Conservation (phyloP, 1,140 invertebrate species). For the Brachionus sp. region DNA sequence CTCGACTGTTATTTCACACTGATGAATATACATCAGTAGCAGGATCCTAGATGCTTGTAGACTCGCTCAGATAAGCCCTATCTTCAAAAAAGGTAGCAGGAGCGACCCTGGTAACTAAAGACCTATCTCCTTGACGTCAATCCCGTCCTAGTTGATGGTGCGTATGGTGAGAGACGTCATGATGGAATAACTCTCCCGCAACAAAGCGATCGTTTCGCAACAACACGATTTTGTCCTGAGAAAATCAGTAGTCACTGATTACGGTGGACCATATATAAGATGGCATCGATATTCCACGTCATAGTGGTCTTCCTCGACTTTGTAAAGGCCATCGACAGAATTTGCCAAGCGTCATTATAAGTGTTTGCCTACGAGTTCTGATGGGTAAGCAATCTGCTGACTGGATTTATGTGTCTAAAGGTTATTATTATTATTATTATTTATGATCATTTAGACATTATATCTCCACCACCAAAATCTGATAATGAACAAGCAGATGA, state of each 20-base stretch:
- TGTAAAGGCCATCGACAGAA: background rate
- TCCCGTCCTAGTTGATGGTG: background rate
- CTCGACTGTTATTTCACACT: no score
- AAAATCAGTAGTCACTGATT: background rate
- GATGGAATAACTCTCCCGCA: background rate
- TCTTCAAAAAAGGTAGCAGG: constrained; percentile 28
- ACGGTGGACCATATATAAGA: background rate
- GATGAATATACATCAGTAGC: background rate
- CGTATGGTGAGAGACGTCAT: background rate
- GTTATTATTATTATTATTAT: no score
- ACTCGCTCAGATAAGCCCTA: background rate
- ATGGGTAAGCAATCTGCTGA: no score
- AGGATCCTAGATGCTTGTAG: background rate
- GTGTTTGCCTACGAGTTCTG: no score
- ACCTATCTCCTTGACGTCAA: background rate
- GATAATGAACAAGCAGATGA: no score
- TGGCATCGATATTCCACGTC: background rate
- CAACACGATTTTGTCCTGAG: background rate
- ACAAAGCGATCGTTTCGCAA: background rate
- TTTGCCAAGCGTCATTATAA: no score
- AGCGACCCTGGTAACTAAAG: background rate
- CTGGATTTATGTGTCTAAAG: no score
- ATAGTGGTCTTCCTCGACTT: background rate
- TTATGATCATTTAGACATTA: no score
- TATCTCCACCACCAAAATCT: no score